These are phyloP conservation scores for Gallinago undulata DNA, from an alignment of 2,113 vertebrate species.

Conservation along the genomic window DNA sequence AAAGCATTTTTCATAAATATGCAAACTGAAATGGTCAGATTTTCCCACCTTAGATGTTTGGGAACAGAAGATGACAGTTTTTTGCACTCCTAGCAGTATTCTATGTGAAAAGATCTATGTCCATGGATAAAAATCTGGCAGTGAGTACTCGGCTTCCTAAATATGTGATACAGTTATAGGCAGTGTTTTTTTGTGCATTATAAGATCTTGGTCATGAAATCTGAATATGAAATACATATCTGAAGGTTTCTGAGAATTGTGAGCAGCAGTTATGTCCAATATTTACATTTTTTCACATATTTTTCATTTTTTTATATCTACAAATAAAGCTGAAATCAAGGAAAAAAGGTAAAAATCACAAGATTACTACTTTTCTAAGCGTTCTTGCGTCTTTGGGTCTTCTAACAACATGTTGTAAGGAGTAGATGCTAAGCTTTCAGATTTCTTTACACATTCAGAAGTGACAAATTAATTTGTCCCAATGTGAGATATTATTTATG, in stretches of 20 bases:
- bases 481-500: neutral
- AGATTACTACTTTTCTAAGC: neutral
- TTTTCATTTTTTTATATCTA: neutral
- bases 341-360: neutral
- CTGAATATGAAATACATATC: neutral
- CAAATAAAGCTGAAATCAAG: neutral
- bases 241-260: neutral
- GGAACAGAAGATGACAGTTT: neutral
- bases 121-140: neutral
- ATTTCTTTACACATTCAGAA: neutral
- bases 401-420: neutral
- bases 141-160: neutral
- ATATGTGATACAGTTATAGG: neutral
- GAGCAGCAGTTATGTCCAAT: rapidly evolving
- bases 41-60: neutral
- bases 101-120: neutral
- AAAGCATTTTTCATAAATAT: neutral
- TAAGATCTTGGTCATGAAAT: neutral
- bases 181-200: neutral
- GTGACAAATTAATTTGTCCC: neutral
- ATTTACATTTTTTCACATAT: neutral
- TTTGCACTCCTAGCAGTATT: neutral
- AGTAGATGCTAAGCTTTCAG: neutral
- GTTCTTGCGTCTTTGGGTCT: rapidly evolving
- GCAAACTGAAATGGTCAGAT: neutral